Conservation (phyloP, 2,888 invertebrate species). For the Congeria kusceri region DNA sequence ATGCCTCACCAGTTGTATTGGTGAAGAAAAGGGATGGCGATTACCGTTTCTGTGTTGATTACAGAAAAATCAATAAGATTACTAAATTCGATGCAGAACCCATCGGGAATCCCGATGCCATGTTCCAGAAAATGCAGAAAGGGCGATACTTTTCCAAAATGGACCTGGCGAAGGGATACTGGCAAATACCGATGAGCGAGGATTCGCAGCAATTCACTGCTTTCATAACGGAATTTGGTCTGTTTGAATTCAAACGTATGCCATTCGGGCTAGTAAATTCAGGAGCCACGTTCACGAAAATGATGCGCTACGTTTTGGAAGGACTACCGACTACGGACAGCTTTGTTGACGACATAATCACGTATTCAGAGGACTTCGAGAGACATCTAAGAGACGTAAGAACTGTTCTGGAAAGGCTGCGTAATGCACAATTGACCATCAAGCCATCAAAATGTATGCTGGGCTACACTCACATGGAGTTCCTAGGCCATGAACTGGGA, state of each 20-base stretch:
- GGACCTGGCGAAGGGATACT: constrained; percentile 53
- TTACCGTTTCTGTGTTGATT: constrained; percentile 55
- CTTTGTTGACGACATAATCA: constrained; percentile 12
- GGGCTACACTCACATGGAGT: constrained; percentile 20
- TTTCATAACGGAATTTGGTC: constrained; percentile 25
- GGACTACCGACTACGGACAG: constrained; percentile 5
- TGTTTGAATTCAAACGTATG: constrained; percentile 39
- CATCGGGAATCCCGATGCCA: constrained; percentile 49
- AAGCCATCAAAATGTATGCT: constrained; percentile 26
- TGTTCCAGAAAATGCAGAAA: constrained; percentile 26
- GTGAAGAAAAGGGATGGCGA: constrained; percentile 58
- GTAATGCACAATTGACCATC: constrained; percentile 12
- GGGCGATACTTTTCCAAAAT: constrained; percentile 32
- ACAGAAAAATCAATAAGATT: constrained; percentile 54
- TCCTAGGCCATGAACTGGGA: constrained; percentile 41
- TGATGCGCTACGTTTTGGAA: constrained; percentile 33
- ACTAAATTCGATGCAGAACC: constrained; percentile 64
- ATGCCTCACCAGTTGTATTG: constrained; percentile 52
- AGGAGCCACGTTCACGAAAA: constrained; percentile 8
- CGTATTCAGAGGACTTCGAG: background rate
- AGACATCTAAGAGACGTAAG: background rate
- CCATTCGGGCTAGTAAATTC: constrained; percentile 33
- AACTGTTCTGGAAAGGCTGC: constrained; percentile 17
- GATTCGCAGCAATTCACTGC: constrained; percentile 27
- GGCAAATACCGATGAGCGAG: constrained; percentile 42